phyloP scores from a whole-genome alignment of 2,888 invertebrate genomes.

The Panopea generosa region DNA sequence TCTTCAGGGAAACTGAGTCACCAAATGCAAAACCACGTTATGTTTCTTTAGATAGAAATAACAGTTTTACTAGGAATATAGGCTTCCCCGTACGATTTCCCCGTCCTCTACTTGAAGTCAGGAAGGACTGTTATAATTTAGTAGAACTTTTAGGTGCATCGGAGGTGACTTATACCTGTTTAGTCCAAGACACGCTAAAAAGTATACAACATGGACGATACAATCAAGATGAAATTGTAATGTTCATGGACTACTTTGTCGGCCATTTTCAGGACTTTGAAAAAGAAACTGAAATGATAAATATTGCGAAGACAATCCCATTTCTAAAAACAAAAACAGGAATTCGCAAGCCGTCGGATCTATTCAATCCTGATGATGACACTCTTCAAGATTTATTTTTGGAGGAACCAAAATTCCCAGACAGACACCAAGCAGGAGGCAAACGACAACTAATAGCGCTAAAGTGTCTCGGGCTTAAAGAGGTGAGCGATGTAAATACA shows the following conservation, averaged over 20 bases:
- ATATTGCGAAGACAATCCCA: conserved; percentile 20
- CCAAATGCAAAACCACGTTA: background rate
- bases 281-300: conserved; percentile 1
- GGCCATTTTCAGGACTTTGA: conserved; percentile 20
- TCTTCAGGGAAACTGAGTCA: background rate
- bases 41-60: background rate
- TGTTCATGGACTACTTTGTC: conserved; percentile 49
- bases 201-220: background rate
- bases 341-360: conserved; percentile 30
- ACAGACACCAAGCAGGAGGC: background rate
- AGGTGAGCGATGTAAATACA: conserved; percentile 3
- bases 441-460: background rate
- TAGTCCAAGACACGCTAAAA: conserved; percentile 4
- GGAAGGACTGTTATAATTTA: background rate
- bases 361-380: conserved; percentile 43
- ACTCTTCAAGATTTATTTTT: conserved; percentile 22
- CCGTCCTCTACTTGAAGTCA: background rate
- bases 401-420: conserved; percentile 32
- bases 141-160: background rate
- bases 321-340: conserved; percentile 31
- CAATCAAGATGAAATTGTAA: conserved; percentile 14
- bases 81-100: background rate
- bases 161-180: background rate
- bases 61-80: background rate
- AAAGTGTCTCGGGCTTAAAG: conserved; percentile 18